These are phyloP conservation scores for Troilus luridus DNA, from an alignment of 2,888 invertebrate species.

Conservation along the genomic window DNA sequence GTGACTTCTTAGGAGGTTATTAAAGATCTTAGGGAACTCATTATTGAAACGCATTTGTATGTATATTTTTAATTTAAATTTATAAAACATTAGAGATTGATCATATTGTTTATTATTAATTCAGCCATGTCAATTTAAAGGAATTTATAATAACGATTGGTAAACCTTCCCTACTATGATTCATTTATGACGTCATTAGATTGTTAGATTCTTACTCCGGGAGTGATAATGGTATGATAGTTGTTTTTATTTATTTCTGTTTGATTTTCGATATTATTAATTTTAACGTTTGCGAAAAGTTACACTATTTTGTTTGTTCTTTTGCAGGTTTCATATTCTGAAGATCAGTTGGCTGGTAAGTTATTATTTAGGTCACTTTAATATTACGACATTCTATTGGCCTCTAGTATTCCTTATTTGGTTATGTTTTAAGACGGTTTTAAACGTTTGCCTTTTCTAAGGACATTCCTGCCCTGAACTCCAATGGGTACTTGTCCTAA, in stretches of 20 bases:
- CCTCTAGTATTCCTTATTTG: conserved; percentile 68
- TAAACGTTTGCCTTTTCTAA: conserved; percentile 66
- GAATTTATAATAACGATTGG: neutral
- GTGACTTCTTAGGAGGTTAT: too few relatives aligned
- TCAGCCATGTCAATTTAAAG: neutral
- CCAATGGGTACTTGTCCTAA: conserved; percentile 60
- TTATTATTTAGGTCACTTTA: conserved; percentile 71
- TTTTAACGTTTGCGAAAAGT: conserved; percentile 2
- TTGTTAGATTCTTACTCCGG: neutral
- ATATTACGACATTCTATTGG: conserved; percentile 67
- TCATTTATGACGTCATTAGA: conserved; percentile 39
- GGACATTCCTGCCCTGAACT: conserved; percentile 67
- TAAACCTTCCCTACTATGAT: neutral
- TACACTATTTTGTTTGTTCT: conserved; percentile 59
- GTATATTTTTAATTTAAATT: neutral
- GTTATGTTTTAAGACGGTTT: conserved; percentile 67
- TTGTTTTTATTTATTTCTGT: conserved; percentile 13
- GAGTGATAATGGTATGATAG: conserved; percentile 52
- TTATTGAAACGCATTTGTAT: neutral
- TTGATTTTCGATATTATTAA: neutral
- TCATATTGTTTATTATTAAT: neutral
- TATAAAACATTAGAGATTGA: neutral
- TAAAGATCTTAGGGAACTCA: neutral
- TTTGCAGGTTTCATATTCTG: conserved; percentile 87
- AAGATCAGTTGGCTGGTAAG: conserved; percentile 94